Conservation (phyloP, 2,797 vertebrate species). For the Hemibagrus guttatus region DNA sequence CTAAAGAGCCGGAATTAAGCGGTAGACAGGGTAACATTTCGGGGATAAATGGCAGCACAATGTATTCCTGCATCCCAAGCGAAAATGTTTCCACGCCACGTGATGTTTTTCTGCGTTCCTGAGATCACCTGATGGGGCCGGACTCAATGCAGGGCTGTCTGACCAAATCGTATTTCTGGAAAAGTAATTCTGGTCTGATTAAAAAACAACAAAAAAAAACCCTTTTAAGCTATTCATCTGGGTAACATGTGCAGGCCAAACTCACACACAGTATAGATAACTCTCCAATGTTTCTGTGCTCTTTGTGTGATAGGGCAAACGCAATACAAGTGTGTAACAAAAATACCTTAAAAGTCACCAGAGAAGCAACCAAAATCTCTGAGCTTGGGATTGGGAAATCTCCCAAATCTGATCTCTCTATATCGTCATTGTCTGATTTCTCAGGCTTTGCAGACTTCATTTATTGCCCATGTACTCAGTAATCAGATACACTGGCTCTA, state of each 20-base stretch:
- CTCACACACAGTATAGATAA: not conserved
- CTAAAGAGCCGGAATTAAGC: constrained; percentile 53
- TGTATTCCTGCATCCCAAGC: constrained; percentile 68
- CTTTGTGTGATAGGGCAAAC: not conserved
- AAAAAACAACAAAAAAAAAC: constrained; percentile 57
- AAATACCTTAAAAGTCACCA: not conserved
- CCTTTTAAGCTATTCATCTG: constrained; percentile 64
- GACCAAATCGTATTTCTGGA: constrained; percentile 69
- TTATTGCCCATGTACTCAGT: not conserved
- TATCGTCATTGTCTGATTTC: not conserved
- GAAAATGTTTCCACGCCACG: constrained; percentile 65
- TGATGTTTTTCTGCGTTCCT: constrained; percentile 85
- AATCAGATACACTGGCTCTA: not conserved
- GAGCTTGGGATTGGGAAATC: not conserved
- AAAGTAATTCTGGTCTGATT: constrained; percentile 69
- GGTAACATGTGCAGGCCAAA: constrained; percentile 38
- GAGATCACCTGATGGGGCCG: constrained; percentile 76
- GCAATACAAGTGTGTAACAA: not conserved
- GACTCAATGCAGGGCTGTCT: constrained; percentile 77
- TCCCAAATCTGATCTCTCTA: not conserved
- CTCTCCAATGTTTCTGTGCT: not conserved
- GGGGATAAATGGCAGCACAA: constrained; percentile 60
- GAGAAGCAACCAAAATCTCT: not conserved
- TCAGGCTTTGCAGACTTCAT: not conserved
- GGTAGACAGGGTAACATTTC: constrained; percentile 51